Evolutionary conservation across 2,797 vertebrate genomes (phyloP), one percentile per base, ranked within the genome.

Genomic region (Rhincodon typus): DNA sequence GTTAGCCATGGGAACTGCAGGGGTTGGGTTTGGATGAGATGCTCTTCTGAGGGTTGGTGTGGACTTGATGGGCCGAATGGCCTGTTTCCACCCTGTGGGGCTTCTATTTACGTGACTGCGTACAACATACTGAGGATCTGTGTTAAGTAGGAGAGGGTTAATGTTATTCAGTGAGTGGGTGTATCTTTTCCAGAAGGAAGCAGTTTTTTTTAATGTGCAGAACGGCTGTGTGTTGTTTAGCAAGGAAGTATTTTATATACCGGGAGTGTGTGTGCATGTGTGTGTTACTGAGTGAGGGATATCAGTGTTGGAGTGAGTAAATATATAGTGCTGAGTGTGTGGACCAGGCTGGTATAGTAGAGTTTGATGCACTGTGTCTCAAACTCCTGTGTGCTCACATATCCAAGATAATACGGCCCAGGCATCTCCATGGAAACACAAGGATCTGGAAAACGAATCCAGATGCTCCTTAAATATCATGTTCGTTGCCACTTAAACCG

Each of bases 391-490:
- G 79, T 1, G 79, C 42, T 42, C 19, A 42, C 3, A 38, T 21
- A 21, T 84, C 82, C 42, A 38, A 84, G 38, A n/a, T 62, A 62
- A 62, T 19, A 62, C 50, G n/a, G 53, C 15, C 1, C 87, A 6
- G 87, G 57, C 53, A 53, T 62, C 87, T 42, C 90, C 90, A 69
- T 93, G 90, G 90, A 93, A n/a, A 93, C 90, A 10, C n/a, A 21
- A 69, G 90, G 90, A 93, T 10, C 90, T 93, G 90, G 57, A n/a
- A 91, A 91, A 62, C n/a, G 42, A 69, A 93, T 42, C 90, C 90
- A 93, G 90, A 93, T 93, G 90, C 90, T 93, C 21, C 62, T 93
- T 13, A 25, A 93, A 67, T 67, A 25, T n/a, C 90, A 25, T 3
- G 62, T 7, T 19, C 21, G 62, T n/a, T 93, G 23, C 13, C 53